Evolutionary conservation across 2,888 invertebrate species (phyloP).

Genomic region (Drosophila anomalipes): DNA sequence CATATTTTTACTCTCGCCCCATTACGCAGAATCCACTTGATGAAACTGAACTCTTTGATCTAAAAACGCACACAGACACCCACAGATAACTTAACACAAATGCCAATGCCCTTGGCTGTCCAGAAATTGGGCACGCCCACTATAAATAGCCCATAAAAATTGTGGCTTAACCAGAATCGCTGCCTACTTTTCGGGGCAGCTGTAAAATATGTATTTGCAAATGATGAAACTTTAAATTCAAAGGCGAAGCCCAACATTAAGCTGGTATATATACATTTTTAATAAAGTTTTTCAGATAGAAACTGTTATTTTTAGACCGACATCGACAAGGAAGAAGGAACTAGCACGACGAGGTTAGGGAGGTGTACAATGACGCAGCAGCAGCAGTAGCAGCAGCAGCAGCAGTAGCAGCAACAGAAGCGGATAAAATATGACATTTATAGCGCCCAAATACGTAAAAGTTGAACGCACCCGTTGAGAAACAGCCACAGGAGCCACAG

Average conservation of each 20-base stretch:
- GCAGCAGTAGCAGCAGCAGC: conserved; percentile 8
- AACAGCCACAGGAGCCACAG: conserved; percentile 36
- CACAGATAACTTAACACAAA: conserved; percentile 49
- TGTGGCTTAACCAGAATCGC: conserved; percentile 32
- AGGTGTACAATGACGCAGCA: conserved; percentile 12
- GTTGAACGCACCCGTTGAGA: conserved; percentile 76
- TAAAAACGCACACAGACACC: conserved; percentile 25
- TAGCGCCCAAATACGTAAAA: conserved; percentile 76
- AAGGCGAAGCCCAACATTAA: conserved; percentile 39
- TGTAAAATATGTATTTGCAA: conserved; percentile 40
- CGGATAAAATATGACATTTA: conserved; percentile 80
- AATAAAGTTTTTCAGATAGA: conserved; percentile 74
- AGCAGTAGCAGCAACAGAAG: conserved; percentile 25
- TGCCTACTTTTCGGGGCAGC: conserved; percentile 62
- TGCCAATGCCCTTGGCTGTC: conserved; percentile 52
- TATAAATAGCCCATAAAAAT: conserved; percentile 52
- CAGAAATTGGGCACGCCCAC: conserved; percentile 38
- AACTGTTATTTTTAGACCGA: conserved; percentile 75
- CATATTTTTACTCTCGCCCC: conserved; percentile 27
- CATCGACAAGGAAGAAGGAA: conserved; percentile 5
- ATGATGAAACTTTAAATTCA: conserved; percentile 64
- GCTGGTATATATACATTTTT: conserved; percentile 76
- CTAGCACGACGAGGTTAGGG: neutral
- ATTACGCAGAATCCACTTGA: conserved; percentile 30
- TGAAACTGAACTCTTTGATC: conserved; percentile 55